Evolutionary conservation across 2,797 vertebrate genomes (phyloP), one percentile per base, ranked within the genome.

Genomic region (Scolopax bukidnonensis): DNA sequence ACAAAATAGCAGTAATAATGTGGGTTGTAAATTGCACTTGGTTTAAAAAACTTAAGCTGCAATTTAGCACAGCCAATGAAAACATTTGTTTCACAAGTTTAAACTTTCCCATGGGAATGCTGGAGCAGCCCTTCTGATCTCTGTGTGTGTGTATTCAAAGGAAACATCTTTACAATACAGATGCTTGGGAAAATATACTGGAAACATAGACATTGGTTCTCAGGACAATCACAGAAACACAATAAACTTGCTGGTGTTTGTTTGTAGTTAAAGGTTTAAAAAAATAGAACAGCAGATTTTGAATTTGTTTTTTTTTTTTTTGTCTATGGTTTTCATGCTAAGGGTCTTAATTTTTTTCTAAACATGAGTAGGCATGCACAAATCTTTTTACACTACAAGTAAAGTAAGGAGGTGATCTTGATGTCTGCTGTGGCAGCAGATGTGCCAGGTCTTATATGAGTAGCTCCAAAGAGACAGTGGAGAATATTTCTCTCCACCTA

Each of bases 31-130:
- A 94, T 94, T 89, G 81, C 36, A 63, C 50, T 79, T 92, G 33
- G 50, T 57, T 95, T 82, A 33, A 40, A 40, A 79, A 74, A 69
- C 78, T 76, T 77, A 79, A 95, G 68, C 33, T 90, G 56, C 53
- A 83, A 68, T 96, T 97, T 95, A 84, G 51, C 71, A 32, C 18
- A 57, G 80, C 93, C 95, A 97, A 91, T 95, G 88, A 93, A 94
- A 95, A 96, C 93, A 91, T 88, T 95, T 73, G 27, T 92, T 96
- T 94, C 89, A 75, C 82, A 71, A 95, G 91, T 95, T 96, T 92
- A 95, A 93, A 95, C 90, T 96, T 97, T 97, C 95, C 95, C 96
- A 97, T 97, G 96, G 96, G 95, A 97, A 96, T 91, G 75, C 87
- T 92, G 77, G 76, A 96, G 45, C 83, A 95, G 82, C 54, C 79